phyloP scores from a whole-genome alignment of 1,140 invertebrate species.

The Telenomus remus region DNA sequence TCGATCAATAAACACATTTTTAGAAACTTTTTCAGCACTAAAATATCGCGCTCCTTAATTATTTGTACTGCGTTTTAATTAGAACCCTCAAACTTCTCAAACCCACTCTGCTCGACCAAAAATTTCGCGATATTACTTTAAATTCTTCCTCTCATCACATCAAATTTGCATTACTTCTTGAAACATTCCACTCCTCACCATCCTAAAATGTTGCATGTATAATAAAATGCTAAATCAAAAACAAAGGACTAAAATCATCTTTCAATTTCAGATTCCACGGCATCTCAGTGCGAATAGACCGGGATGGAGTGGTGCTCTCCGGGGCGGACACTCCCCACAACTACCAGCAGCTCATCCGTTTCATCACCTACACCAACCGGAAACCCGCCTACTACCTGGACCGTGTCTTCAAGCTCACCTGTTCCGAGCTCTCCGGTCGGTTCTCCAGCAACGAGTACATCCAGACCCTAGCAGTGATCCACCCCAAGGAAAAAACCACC shows the following conservation, averaged over 20 bases:
- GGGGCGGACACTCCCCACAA: conserved; percentile 90
- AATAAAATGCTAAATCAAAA: too few species aligned
- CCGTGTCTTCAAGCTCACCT: conserved; percentile 94
- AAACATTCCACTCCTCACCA: too few species aligned
- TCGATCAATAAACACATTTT: too few species aligned
- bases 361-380: conserved; percentile 94
- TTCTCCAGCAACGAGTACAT: conserved; percentile 97
- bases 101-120: too few species aligned
- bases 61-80: too few species aligned
- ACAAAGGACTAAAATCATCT: background rate
- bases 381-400: conserved; percentile 96
- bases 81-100: too few species aligned
- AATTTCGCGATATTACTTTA: too few species aligned
- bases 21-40: too few species aligned
- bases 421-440: conserved; percentile 93
- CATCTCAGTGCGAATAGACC: conserved; percentile 85
- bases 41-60: too few species aligned
- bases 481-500: conserved; percentile 72
- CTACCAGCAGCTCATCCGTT: conserved; percentile 89
- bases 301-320: conserved; percentile 88
- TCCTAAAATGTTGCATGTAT: too few species aligned
- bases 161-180: too few species aligned
- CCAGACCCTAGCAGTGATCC: conserved; percentile 83
- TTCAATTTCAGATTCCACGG: conserved; percentile 76
- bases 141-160: too few species aligned